These are phyloP conservation scores for Sylvia borin DNA, from an alignment of 2,797 vertebrate genomes.

Conservation along the genomic window DNA sequence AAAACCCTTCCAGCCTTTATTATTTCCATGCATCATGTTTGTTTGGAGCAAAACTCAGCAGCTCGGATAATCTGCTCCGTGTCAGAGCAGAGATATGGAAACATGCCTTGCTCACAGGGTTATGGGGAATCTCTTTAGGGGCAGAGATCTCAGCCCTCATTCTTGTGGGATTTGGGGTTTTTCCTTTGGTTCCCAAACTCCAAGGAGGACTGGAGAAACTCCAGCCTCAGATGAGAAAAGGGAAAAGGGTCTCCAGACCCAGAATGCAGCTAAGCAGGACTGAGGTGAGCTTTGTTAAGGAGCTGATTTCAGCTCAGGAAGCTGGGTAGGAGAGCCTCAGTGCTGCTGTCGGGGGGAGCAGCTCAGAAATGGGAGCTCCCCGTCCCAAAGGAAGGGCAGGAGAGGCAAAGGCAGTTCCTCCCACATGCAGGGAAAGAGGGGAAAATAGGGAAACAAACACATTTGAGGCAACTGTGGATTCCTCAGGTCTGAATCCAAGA, in stretches of 20 bases:
- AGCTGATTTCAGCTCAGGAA: neutral
- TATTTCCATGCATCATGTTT: neutral
- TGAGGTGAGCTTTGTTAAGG: neutral
- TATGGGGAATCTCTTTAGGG: neutral
- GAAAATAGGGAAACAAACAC: neutral
- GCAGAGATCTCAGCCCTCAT: neutral
- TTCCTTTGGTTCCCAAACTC: neutral
- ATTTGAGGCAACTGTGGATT: neutral
- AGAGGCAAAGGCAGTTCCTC: neutral
- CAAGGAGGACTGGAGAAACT: neutral
- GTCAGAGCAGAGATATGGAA: neutral
- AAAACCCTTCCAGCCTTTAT: conserved; percentile 10
- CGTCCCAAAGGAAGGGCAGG: neutral
- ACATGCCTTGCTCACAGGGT: neutral
- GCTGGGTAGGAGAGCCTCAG: neutral
- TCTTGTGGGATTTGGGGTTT: neutral
- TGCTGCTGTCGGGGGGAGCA: neutral
- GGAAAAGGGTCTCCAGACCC: neutral
- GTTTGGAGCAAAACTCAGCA: neutral
- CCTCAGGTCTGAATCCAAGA: neutral
- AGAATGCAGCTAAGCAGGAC: neutral
- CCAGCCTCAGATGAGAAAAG: neutral
- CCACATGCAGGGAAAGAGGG: neutral
- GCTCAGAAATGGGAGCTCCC: neutral
- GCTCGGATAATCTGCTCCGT: neutral